phyloP scores from a whole-genome alignment of 2,113 vertebrate genomes.

The Scomber japonicus region DNA sequence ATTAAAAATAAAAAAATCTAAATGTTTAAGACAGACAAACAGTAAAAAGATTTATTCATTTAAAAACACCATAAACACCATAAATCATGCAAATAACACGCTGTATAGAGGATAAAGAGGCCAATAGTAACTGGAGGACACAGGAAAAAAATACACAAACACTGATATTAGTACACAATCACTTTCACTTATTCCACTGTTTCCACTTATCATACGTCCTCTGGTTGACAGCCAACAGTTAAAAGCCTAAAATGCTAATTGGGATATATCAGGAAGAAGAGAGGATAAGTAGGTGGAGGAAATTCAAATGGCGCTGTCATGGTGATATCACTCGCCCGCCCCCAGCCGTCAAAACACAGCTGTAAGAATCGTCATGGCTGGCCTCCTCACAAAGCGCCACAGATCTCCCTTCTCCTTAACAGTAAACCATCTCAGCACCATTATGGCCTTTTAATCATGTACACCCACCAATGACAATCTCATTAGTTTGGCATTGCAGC shows the following conservation, averaged over 20 bases:
- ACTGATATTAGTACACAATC: constrained; percentile 24
- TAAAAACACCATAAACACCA: constrained; percentile 4
- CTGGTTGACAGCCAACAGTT: constrained; percentile 71
- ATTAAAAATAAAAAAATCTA: neutral
- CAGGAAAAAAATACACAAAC: neutral
- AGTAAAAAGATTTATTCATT: neutral
- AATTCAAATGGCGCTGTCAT: constrained; percentile 60
- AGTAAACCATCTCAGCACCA: constrained; percentile 60
- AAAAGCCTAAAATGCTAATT: constrained; percentile 71
- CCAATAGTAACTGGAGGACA: constrained; percentile 36
- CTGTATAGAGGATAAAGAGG: constrained; percentile 16
- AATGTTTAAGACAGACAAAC: constrained; percentile 1
- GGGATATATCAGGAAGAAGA: constrained; percentile 43
- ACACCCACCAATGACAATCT: constrained; percentile 63
- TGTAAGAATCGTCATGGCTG: constrained; percentile 42
- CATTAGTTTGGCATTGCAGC: constrained; percentile 65
- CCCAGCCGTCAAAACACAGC: constrained; percentile 63
- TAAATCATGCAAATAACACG: neutral
- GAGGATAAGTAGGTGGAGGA: constrained; percentile 53
- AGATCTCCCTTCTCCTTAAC: constrained; percentile 56
- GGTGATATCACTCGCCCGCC: constrained; percentile 53
- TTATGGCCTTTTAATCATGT: constrained; percentile 74
- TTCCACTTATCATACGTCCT: constrained; percentile 50
- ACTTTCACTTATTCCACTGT: constrained; percentile 44
- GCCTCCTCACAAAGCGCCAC: constrained; percentile 48